A percentile compares a stretch with the other conserved stretches of the same genome.
Conservation (phyloP, 2,888 invertebrate species). For the Liopterus haemorrhoidalis region DNA sequence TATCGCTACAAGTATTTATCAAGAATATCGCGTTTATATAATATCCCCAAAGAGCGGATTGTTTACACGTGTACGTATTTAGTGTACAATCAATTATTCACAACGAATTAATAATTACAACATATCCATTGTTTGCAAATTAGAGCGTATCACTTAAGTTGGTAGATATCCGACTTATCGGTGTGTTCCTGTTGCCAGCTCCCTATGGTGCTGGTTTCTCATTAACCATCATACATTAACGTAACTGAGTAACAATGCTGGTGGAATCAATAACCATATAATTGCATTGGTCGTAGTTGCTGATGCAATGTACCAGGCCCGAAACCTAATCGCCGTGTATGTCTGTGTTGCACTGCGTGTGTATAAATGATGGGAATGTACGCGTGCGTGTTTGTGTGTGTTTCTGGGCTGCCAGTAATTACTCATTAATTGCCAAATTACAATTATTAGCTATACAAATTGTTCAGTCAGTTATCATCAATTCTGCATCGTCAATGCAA, state of each 20-base stretch:
- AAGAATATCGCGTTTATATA: no score
- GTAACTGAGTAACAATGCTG: conserved; percentile 4
- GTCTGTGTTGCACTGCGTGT: no score
- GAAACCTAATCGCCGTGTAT: conserved; percentile 8
- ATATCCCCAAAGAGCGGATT: no score
- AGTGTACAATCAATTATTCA: no score
- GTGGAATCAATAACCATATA: conserved; percentile 19
- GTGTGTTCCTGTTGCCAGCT: no score
- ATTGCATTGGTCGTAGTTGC: conserved; percentile 15
- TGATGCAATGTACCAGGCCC: conserved; percentile 1
- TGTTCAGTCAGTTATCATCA: conserved; percentile 21
- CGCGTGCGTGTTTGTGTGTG: conserved; percentile 10
- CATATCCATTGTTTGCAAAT: no score
- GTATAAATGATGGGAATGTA: background rate
- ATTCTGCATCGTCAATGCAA: no score
- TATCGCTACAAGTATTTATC: no score
- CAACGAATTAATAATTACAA: no score
- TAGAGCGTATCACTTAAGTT: background rate
- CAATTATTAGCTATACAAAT: conserved; percentile 23
- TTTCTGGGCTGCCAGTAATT: conserved; percentile 11
- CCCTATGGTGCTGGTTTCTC: background rate
- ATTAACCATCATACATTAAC: conserved; percentile 7
- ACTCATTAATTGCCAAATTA: conserved; percentile 23
- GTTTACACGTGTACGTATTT: no score
- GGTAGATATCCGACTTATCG: background rate